phyloP scores from a whole-genome alignment of 2,888 invertebrate species.

The Dorcus parallelipipedus region DNA sequence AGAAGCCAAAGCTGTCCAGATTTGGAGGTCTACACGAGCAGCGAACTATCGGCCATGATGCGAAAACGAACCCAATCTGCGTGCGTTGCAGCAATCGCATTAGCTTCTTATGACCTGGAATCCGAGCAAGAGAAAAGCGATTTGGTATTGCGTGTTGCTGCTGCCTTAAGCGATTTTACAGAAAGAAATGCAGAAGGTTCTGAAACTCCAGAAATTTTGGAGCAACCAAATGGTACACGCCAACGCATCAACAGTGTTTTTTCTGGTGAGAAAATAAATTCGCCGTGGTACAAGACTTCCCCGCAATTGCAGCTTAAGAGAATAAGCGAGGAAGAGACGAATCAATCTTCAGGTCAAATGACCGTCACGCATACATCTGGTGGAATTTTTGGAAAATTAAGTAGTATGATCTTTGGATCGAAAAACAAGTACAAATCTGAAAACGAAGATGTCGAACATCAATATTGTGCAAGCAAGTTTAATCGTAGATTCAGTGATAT shows the following conservation, averaged over 20 bases:
- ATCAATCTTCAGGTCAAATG: conserved; percentile 24
- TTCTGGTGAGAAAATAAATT: conserved; percentile 39
- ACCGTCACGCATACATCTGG: conserved; percentile 19
- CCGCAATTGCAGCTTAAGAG: conserved; percentile 59
- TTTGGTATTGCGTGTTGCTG: conserved; percentile 71
- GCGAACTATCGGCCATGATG: conserved; percentile 47
- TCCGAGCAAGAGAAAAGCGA: conserved; percentile 73
- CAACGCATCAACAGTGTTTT: conserved; percentile 33
- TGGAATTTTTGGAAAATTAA: conserved; percentile 27
- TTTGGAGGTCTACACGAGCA: conserved; percentile 56
- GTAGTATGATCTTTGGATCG: conserved; percentile 27
- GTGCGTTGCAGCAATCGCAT: conserved; percentile 46
- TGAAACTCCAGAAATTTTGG: conserved; percentile 45
- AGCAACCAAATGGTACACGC: conserved; percentile 55
- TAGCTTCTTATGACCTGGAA: conserved; percentile 70
- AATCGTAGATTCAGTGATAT: conserved; percentile 19
- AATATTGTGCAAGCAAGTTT: conserved; percentile 10
- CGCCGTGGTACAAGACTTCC: conserved; percentile 69
- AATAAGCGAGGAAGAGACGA: conserved; percentile 36
- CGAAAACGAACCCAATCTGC: conserved; percentile 63
- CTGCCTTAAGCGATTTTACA: conserved; percentile 65
- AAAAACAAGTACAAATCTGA: conserved; percentile 19
- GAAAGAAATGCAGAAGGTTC: conserved; percentile 46
- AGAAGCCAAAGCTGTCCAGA: conserved; percentile 71
- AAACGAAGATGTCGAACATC: conserved; percentile 36